Percentiles rank a stretch among this genome's conserved stretches.
phyloP scores from a whole-genome alignment of 2,113 vertebrate genomes.

The Apteryx owenii region DNA sequence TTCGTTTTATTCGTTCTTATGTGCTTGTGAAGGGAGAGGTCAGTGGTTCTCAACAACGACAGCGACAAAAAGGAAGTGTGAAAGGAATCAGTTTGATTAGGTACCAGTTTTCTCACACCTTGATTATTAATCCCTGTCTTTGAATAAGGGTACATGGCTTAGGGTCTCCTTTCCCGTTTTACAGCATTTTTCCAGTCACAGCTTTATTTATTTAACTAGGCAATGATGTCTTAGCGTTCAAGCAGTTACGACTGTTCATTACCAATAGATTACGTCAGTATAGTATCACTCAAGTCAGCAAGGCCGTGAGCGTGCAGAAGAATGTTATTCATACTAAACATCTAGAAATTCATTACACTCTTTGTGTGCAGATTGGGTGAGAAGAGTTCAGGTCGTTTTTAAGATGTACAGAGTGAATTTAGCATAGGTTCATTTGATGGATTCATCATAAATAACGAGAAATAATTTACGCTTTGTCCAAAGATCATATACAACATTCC shows the following conservation, averaged over 20 bases:
- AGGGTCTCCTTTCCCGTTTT: too few relatives aligned
- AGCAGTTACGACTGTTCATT: background rate
- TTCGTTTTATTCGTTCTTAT: rapidly evolving
- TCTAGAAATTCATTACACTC: background rate
- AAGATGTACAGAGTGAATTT: background rate
- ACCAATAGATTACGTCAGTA: rapidly evolving
- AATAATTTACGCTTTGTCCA: background rate
- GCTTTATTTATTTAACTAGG: too few relatives aligned
- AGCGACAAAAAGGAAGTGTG: too few relatives aligned
- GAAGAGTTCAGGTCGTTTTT: background rate
- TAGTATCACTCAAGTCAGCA: background rate
- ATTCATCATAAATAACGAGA: background rate
- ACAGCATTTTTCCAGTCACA: too few relatives aligned
- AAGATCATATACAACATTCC: background rate
- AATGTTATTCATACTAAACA: background rate
- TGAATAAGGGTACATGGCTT: too few relatives aligned
- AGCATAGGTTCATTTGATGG: background rate
- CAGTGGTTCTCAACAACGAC: too few relatives aligned
- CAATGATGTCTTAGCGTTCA: too few relatives aligned
- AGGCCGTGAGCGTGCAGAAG: background rate
- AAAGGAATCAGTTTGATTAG: too few relatives aligned
- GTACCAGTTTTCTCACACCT: too few relatives aligned
- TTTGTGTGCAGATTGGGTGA: background rate
- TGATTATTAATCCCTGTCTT: too few relatives aligned
- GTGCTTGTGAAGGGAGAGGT: background rate